phyloP scores from a whole-genome alignment of 2,797 vertebrate species.

The Chrosomus eos region DNA sequence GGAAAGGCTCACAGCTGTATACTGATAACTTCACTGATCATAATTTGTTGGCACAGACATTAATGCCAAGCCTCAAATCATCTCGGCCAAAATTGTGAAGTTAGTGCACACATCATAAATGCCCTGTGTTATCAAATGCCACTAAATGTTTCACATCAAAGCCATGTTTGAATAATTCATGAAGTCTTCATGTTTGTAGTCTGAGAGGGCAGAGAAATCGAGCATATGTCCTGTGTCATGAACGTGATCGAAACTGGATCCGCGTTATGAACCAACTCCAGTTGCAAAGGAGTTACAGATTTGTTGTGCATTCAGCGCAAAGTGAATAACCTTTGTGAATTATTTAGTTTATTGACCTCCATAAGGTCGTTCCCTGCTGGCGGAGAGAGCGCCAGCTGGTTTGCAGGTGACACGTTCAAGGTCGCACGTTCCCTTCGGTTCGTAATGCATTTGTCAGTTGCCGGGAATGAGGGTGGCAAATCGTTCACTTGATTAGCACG shows the following conservation, averaged over 20 bases:
- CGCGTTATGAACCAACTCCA: background rate
- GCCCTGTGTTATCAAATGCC: conserved; percentile 26
- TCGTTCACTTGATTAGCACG: conserved; percentile 84
- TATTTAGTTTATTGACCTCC: conserved; percentile 88
- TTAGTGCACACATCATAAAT: conserved; percentile 23
- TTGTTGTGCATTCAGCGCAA: conserved; percentile 73
- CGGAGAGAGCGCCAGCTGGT: conserved; percentile 75
- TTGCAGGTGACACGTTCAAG: conserved; percentile 84
- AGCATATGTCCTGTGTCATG: background rate
- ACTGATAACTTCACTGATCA: conserved; percentile 32
- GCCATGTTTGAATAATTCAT: conserved; percentile 39
- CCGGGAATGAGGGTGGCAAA: conserved; percentile 73
- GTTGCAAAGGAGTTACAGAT: conserved; percentile 72
- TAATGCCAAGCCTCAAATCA: conserved; percentile 6
- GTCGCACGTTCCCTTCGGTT: conserved; percentile 79
- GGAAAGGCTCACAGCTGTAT: conserved; percentile 21
- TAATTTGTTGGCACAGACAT: conserved; percentile 7
- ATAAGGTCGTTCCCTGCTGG: conserved; percentile 84
- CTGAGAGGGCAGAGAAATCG: conserved; percentile 3
- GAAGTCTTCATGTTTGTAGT: background rate
- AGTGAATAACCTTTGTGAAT: conserved; percentile 84
- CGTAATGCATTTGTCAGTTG: conserved; percentile 85
- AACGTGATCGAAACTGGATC: conserved; percentile 19
- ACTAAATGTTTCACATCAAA: conserved; percentile 37
- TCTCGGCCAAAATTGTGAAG: conserved; percentile 28